These are phyloP conservation scores for Acronicta aceris DNA, from an alignment of 2,888 invertebrate species.

Conservation along the genomic window DNA sequence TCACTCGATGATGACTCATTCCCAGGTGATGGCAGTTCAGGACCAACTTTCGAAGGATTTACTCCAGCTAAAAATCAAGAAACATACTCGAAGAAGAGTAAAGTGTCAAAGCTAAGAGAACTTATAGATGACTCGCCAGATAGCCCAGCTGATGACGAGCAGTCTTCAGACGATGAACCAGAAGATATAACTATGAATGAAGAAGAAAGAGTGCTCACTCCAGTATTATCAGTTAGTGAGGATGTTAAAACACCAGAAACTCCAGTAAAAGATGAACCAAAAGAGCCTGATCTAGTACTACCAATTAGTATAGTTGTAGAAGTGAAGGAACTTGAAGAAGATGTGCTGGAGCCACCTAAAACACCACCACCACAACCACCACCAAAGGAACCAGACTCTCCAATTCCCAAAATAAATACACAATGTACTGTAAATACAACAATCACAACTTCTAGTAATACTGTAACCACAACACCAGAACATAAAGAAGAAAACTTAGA, in stretches of 20 bases:
- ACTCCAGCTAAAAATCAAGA: conserved; percentile 89
- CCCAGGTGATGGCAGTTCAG: conserved; percentile 87
- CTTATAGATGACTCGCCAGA: conserved; percentile 86
- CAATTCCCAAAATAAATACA: conserved; percentile 48
- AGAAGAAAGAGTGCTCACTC: conserved; percentile 64
- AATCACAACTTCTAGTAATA: conserved; percentile 21
- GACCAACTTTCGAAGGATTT: conserved; percentile 88
- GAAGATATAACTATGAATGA: conserved; percentile 73
- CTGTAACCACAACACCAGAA: conserved; percentile 28
- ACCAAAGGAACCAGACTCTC: conserved; percentile 46
- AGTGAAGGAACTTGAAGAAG: conserved; percentile 59
- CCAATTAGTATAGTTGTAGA: conserved; percentile 62
- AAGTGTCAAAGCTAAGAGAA: conserved; percentile 83
- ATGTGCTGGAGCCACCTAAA: conserved; percentile 72
- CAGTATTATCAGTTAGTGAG: conserved; percentile 62
- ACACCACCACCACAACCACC: conserved; percentile 72
- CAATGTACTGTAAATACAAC: conserved; percentile 24
- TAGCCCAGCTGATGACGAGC: conserved; percentile 86
- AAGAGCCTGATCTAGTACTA: conserved; percentile 56
- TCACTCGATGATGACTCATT: conserved; percentile 90
- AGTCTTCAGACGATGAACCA: conserved; percentile 85
- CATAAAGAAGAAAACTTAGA: conserved; percentile 24
- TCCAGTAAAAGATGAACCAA: conserved; percentile 37
- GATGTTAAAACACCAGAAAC: conserved; percentile 60
- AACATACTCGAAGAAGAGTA: conserved; percentile 87